These are phyloP conservation scores for Hippocampus comes DNA, from an alignment of 2,113 vertebrate genomes.

Conservation along the genomic window DNA sequence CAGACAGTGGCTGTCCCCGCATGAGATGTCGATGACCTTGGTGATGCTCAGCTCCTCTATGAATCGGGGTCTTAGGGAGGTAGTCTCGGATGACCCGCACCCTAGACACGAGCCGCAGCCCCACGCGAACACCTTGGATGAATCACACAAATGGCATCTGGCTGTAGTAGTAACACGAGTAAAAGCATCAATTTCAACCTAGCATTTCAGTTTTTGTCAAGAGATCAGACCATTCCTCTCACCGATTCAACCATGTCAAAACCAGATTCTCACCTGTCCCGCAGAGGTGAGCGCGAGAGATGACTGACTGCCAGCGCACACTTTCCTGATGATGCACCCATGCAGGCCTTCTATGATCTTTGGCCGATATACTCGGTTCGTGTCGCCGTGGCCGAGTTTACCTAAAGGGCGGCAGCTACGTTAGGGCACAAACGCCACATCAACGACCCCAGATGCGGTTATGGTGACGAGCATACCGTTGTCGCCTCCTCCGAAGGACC, in stretches of 20 bases:
- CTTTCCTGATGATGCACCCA: conserved; percentile 78
- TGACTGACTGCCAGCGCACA: conserved; percentile 79
- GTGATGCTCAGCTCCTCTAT: conserved; percentile 93
- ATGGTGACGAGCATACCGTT: conserved; percentile 61
- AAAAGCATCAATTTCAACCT: too few species aligned
- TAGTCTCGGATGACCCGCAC: conserved; percentile 94
- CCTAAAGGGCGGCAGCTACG: conserved; percentile 49
- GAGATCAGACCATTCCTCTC: background rate
- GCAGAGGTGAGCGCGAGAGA: conserved; percentile 78
- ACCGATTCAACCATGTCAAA: background rate
- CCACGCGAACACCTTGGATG: conserved; percentile 89
- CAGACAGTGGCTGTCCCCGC: conserved; percentile 96
- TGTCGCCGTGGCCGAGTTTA: conserved; percentile 81
- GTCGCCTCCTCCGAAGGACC: conserved; percentile 81
- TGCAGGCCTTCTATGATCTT: conserved; percentile 77
- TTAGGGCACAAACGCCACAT: background rate
- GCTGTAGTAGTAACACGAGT: too few species aligned
- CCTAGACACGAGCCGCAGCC: conserved; percentile 96
- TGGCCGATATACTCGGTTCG: conserved; percentile 77
- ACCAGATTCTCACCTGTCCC: conserved; percentile 70
- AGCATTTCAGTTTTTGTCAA: too few species aligned
- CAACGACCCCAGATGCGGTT: background rate
- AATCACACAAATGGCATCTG: background rate
- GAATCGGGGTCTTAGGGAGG: conserved; percentile 88
- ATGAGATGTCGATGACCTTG: conserved; percentile 95